Conservation (phyloP, 2,797 vertebrate species). For the Linurgus olivaceus region DNA sequence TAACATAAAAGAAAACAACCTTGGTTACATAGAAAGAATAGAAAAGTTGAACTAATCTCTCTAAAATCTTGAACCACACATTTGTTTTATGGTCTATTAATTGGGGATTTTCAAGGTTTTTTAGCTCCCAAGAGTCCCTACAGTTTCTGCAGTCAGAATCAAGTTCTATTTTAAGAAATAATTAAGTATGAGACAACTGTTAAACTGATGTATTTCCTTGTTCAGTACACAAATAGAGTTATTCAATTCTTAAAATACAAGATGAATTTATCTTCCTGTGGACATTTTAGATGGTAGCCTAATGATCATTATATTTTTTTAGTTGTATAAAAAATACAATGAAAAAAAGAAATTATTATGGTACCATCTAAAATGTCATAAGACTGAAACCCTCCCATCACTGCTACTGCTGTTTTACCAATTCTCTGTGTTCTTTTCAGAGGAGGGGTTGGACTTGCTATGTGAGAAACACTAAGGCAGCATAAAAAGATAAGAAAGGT, state of each 20-base stretch:
- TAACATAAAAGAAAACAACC: background rate
- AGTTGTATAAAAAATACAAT: background rate
- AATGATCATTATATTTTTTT: background rate
- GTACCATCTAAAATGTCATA: background rate
- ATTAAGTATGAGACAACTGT: background rate
- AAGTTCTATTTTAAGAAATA: slow-evolving; percentile 12
- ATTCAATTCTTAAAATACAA: background rate
- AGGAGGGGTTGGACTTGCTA: accelerated
- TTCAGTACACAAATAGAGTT: background rate
- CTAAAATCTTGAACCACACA: background rate
- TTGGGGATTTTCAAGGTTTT: background rate
- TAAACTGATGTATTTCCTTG: background rate
- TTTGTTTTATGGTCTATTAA: background rate
- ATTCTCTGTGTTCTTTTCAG: background rate
- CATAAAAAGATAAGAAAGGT: background rate
- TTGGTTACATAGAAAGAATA: background rate
- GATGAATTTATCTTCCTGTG: background rate
- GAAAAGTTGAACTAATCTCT: background rate
- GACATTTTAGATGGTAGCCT: background rate
- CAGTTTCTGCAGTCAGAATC: background rate
- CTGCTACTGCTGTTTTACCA: background rate
- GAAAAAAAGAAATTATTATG: background rate
- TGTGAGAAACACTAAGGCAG: background rate
- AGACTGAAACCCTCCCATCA: background rate
- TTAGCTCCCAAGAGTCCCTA: background rate